Evolutionary conservation across 2,797 vertebrate genomes (phyloP).

Genomic region (Darevskia nairensis): DNA sequence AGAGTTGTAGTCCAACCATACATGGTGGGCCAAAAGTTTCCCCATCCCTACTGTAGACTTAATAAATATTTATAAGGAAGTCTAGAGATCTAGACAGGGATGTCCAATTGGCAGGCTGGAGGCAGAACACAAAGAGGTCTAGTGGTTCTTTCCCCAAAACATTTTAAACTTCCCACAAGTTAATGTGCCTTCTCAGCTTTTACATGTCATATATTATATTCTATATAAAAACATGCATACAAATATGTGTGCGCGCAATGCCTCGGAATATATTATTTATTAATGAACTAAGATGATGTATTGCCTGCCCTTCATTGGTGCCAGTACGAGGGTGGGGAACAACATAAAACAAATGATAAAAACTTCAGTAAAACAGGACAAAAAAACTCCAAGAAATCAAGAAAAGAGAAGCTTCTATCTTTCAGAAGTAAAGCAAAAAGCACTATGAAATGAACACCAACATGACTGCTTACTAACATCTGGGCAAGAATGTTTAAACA

Average conservation of each 20-base stretch:
- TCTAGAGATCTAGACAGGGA: background rate
- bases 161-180: background rate
- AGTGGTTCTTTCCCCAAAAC: background rate
- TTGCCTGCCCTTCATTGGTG: too few species aligned
- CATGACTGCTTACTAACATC: constrained; percentile 32
- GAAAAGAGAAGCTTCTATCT: constrained; percentile 24
- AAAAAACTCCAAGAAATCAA: constrained; percentile 24
- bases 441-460: constrained; percentile 17
- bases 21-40: background rate
- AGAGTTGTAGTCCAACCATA: too few species aligned
- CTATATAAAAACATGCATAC: background rate
- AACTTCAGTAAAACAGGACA: background rate
- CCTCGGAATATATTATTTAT: background rate
- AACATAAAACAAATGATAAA: too few species aligned
- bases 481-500: background rate
- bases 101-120: background rate
- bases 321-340: too few species aligned
- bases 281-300: too few species aligned
- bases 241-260: background rate
- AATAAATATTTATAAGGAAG: background rate
- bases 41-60: background rate
- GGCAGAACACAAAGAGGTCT: background rate
- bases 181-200: background rate
- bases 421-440: constrained; percentile 28
- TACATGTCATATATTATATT: background rate